Evolutionary conservation across 2,113 vertebrate species (phyloP), one percentile per base, ranked within the genome.

Genomic region (Thamnaconus septentrionalis): DNA sequence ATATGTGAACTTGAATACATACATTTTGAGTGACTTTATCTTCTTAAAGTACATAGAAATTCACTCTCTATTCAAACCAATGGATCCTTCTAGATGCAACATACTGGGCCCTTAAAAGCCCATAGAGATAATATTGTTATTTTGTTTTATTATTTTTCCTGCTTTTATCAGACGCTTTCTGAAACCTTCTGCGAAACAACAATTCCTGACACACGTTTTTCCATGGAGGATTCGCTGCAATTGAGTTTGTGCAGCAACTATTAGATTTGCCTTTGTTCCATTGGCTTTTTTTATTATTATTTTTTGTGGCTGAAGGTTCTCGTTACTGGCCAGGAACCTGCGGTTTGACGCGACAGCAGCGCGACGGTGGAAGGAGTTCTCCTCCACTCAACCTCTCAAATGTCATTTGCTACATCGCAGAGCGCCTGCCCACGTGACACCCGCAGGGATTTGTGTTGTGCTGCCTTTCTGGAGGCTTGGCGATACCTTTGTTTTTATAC

Each of bases 191-290:
- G 44, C 56, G 46, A 61, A 68, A 71, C 53, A 40, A 55, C 53
- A 55, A 11, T 59, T 47, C 45, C 54, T 66, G 47, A 41, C 64
- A 74, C 58, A 45, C 1, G 2, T 62, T 50, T 31, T 31, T 12
- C 69, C 47, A 47, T 64, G 18, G 66, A 63, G 57, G 58, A 65
- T 65, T 57, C 49, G 56, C 69, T 54, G 57, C 79, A 67, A 85
- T 85, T 78, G 45, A 5, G 73, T 82, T 87, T 79, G 65, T 64
- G 57, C 78, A 43, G 54, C 53, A 81, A 57, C 41, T 76, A 78
- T 83, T 86, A 79, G 66, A 86, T 86, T 70, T 56, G 45, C 58
- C 56, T 70, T 73, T 64, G 71, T 64, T 66, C 69, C 69, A 66
- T 55, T 53, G 74, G 76, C 18, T 31, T 31, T 31, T 31, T 31